These are phyloP conservation scores for Triplophysa yarkandensis DNA, from an alignment of 2,797 vertebrate species.

Conservation along the genomic window DNA sequence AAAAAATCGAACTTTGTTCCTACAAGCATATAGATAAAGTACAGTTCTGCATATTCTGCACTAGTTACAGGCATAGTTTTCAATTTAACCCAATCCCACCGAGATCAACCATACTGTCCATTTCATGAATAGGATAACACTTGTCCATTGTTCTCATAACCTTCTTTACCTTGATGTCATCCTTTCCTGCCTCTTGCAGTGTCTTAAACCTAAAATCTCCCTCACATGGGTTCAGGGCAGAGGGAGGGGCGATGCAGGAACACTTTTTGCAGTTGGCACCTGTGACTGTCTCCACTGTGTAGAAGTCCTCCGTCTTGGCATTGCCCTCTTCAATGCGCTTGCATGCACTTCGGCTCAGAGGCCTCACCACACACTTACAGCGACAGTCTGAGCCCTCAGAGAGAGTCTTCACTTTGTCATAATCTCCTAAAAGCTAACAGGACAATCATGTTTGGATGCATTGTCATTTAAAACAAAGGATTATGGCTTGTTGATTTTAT, in stretches of 20 bases:
- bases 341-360: slow-evolving; percentile 85
- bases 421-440: slow-evolving; percentile 86
- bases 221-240: slow-evolving; percentile 91
- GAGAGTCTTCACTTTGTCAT: slow-evolving; percentile 93
- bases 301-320: slow-evolving; percentile 76
- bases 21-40: not conserved
- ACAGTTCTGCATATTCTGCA: no score
- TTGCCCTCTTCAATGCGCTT: slow-evolving; percentile 71
- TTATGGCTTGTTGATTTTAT: not conserved
- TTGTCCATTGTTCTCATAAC: not conserved
- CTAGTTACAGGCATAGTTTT: no score
- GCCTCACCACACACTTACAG: slow-evolving; percentile 90
- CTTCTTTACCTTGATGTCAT: slow-evolving; percentile 83
- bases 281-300: slow-evolving; percentile 89
- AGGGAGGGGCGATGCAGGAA: slow-evolving; percentile 87
- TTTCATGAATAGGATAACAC: no score
- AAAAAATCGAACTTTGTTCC: not conserved
- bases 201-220: slow-evolving; percentile 90
- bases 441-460: not conserved
- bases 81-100: no score
- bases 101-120: no score
- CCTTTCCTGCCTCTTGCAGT: slow-evolving; percentile 83
- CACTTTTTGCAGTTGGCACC: slow-evolving; percentile 90
- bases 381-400: slow-evolving; percentile 89
- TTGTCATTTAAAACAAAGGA: not conserved